Conservation (phyloP, 2,888 invertebrate genomes). For the Chrysopilus asiliformis region DNA sequence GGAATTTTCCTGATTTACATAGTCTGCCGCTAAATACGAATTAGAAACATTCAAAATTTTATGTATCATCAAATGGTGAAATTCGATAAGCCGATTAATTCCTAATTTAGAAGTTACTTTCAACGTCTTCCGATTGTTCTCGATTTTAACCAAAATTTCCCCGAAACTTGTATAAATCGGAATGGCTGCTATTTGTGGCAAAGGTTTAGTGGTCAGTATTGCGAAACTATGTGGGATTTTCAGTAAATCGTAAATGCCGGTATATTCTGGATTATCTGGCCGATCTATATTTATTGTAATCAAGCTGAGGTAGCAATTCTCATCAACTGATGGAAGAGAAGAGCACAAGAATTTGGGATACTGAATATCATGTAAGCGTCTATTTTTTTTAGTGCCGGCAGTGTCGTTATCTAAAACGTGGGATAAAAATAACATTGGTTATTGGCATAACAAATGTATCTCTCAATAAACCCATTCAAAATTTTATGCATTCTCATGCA, state of each 20-base stretch:
- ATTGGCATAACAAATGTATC: no score
- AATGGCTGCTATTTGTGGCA: conserved; percentile 52
- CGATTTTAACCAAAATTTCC: conserved; percentile 32
- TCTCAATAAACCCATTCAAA: no score
- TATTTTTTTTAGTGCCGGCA: conserved; percentile 47
- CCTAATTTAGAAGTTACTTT: conserved; percentile 37
- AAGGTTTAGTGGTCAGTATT: conserved; percentile 44
- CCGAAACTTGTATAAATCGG: conserved; percentile 61
- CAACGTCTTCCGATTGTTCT: conserved; percentile 39
- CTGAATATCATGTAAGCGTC: conserved; percentile 39
- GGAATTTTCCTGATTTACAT: conserved; percentile 40
- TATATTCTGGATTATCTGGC: conserved; percentile 38
- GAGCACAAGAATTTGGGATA: conserved; percentile 25
- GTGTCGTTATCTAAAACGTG: no score
- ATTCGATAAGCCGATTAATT: conserved; percentile 42
- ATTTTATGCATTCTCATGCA: no score
- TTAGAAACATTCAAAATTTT: conserved; percentile 46
- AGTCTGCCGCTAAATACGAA: conserved; percentile 46
- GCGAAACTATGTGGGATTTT: conserved; percentile 40
- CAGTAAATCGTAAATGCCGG: conserved; percentile 20
- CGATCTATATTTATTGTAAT: conserved; percentile 45
- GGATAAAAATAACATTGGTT: no score
- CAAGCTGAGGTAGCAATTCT: conserved; percentile 42
- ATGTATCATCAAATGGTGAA: conserved; percentile 47
- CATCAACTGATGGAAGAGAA: conserved; percentile 21